Evolutionary conservation across 2,888 invertebrate genomes (phyloP), one percentile per base, ranked within the genome.

Genomic region (Ganaspis brasiliensis): DNA sequence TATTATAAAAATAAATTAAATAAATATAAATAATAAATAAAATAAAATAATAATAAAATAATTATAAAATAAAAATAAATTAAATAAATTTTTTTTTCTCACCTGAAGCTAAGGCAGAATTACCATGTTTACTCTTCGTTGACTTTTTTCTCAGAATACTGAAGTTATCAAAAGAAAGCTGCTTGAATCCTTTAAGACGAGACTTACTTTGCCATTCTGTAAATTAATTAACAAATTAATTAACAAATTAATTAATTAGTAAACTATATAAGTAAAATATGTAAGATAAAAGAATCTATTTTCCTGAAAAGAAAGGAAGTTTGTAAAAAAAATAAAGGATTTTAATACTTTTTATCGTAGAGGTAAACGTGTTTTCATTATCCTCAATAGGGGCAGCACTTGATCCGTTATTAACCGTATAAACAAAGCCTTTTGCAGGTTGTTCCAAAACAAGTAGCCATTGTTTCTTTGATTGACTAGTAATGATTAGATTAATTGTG

Each of bases 371-470:
- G 8, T 67, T 67, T 67, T 45, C 24, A 24, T 45, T 45, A n/a
- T 45, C 40, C 21, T 45, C 24, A 21, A 45, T 8, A n/a, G 40
- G 21, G 24, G n/a, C 9, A 14, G n/a, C n/a, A 24, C 45, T 67
- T 21, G 67, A 67, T 45, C 40, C 86, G 74, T 84, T 88, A 57
- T 81, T 81, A 72, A 91, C 82, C 0, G 95, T 94, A 94, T 96
- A 97, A 72, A 95, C 94, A 88, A 96, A 96, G 72, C 95, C 94
- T 81, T 93, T 94, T 1, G 95, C 94, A 83, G 95, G 94, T 87
- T 97, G 96, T 89, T 98, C 97, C 74, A 98, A 92, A 37, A 97
- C 92, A 76, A 98, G 92, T 83, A 96, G 95, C 95, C 96, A 97
- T 88, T 98, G 97, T 81, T 95, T 95, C 49, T 95, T 95, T 81